Conservation (phyloP, 2,113 vertebrate genomes). For the Pituophis catenifer region DNA sequence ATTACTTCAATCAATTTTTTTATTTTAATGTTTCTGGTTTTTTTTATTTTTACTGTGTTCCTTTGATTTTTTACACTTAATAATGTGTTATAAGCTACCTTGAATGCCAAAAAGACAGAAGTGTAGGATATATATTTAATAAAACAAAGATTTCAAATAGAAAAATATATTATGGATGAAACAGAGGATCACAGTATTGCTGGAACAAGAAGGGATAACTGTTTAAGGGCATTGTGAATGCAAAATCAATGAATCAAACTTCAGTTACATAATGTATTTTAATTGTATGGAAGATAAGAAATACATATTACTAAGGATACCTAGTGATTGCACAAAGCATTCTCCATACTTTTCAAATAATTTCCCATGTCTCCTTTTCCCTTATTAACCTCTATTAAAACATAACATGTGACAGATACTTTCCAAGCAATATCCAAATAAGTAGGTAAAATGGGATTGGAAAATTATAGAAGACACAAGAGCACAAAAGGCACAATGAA, state of each 20-base stretch:
- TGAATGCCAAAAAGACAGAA: background rate
- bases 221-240: background rate
- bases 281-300: background rate
- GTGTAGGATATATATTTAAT: background rate
- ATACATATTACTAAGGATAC: background rate
- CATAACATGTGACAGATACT: background rate
- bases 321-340: background rate
- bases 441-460: background rate
- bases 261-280: background rate
- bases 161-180: background rate
- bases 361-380: background rate
- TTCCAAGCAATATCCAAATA: background rate
- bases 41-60: background rate
- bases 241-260: background rate
- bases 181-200: background rate
- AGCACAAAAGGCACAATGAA: background rate
- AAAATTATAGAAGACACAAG: background rate
- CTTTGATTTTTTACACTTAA: background rate
- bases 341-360: background rate
- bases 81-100: background rate
- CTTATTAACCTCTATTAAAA: background rate
- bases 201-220: background rate
- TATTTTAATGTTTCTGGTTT: background rate
- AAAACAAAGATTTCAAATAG: background rate
- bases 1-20: background rate